These are phyloP conservation scores for Gobius niger DNA, from an alignment of 2,113 vertebrate genomes.

Conservation along the genomic window DNA sequence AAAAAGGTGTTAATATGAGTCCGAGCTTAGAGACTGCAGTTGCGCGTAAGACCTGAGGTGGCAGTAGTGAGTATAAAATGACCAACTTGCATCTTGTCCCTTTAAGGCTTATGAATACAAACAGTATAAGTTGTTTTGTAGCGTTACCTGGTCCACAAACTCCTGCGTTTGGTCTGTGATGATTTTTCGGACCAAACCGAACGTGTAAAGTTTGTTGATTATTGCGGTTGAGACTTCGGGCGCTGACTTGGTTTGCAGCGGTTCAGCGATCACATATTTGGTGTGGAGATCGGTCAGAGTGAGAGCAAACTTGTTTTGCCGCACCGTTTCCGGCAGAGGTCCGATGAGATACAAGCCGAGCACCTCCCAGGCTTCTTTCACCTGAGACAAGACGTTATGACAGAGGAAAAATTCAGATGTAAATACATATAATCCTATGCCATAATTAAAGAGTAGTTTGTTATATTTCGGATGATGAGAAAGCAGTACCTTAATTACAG, in stretches of 20 bases:
- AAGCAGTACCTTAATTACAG: neutral
- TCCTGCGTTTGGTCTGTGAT: conserved; percentile 8
- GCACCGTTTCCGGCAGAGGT: conserved; percentile 5
- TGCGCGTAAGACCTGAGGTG: no score
- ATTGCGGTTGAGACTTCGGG: conserved; percentile 4
- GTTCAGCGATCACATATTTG: conserved; percentile 12
- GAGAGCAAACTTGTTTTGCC: conserved; percentile 3
- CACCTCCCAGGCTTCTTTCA: conserved; percentile 21
- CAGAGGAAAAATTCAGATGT: no score
- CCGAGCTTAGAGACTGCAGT: no score
- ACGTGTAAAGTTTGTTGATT: conserved; percentile 7
- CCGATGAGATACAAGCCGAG: conserved; percentile 15
- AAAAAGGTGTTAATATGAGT: no score
- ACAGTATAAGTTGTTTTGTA: neutral
- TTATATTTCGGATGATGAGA: no score
- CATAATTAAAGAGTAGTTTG: no score
- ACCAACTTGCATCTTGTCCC: no score
- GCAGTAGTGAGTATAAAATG: no score
- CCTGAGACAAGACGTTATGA: neutral
- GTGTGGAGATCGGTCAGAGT: conserved; percentile 16
- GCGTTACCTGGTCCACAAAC: conserved; percentile 11
- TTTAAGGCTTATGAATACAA: no score
- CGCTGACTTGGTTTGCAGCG: conserved; percentile 1
- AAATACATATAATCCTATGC: no score
- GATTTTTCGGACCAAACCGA: conserved; percentile 15